These are phyloP conservation scores for Neogale vison DNA, from an alignment of 2,113 vertebrate species.

Conservation along the genomic window DNA sequence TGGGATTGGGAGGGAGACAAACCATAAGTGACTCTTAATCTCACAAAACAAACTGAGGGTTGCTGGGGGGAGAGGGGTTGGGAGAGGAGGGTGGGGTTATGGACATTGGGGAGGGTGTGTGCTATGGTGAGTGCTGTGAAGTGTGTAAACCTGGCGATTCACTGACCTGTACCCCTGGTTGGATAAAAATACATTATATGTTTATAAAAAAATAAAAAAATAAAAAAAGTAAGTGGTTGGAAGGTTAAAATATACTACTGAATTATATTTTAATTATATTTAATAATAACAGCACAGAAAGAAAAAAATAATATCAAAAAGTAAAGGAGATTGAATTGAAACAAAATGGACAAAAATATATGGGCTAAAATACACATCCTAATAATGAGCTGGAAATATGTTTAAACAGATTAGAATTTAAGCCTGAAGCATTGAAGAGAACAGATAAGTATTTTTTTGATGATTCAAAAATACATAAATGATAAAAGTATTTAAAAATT, in stretches of 20 bases:
- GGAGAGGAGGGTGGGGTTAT: too few relatives aligned
- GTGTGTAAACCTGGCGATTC: too few relatives aligned
- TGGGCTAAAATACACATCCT: not conserved
- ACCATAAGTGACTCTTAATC: too few relatives aligned
- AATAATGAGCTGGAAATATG: not conserved
- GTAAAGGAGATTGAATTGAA: not conserved
- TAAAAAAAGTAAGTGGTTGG: not conserved
- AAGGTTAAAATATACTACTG: not conserved
- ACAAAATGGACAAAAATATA: not conserved
- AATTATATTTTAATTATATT: not conserved
- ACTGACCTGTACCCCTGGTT: too few relatives aligned
- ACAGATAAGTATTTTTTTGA: not conserved
- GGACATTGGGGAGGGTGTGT: too few relatives aligned
- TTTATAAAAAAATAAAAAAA: not conserved
- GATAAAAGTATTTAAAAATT: not conserved
- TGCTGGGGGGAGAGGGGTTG: too few relatives aligned
- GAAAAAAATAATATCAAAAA: not conserved
- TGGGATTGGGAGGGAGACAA: too few relatives aligned
- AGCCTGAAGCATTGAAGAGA: not conserved
- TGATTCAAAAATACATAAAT: not conserved
- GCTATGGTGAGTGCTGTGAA: too few relatives aligned
- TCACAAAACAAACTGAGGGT: too few relatives aligned
- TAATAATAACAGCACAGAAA: not conserved
- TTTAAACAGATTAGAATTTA: not conserved
- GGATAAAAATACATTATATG: too few relatives aligned